phyloP scores from a whole-genome alignment of 2,113 vertebrate genomes.

The Hippocampus comes region DNA sequence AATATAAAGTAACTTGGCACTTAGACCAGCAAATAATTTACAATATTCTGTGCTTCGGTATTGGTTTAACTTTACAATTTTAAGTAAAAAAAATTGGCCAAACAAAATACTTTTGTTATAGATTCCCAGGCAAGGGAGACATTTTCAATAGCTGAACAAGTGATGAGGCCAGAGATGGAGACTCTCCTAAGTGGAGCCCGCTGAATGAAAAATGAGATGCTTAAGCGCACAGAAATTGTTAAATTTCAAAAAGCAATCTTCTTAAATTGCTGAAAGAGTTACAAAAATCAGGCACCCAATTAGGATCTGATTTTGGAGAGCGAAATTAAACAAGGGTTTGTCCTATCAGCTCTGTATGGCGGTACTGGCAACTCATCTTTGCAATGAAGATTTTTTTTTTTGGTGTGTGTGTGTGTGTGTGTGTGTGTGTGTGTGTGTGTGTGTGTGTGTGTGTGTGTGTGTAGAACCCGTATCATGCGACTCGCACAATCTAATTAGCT shows the following conservation, averaged over 20 bases:
- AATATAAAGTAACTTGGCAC: too few relatives aligned
- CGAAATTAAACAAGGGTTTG: constrained; percentile 60
- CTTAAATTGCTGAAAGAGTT: constrained; percentile 68
- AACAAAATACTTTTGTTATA: too few relatives aligned
- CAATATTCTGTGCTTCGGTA: too few relatives aligned
- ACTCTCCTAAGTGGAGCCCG: constrained; percentile 38
- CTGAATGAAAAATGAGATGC: constrained; percentile 58
- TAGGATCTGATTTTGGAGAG: constrained; percentile 67
- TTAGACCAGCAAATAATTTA: too few relatives aligned
- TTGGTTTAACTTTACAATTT: too few relatives aligned
- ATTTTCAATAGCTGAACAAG: constrained; percentile 46
- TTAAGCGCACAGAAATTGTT: constrained; percentile 62
- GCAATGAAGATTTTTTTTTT: constrained; percentile 1
- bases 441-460: constrained; percentile 31
- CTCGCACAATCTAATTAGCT: constrained; percentile 74
- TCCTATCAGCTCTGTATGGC: constrained; percentile 64
- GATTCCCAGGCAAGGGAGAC: too few relatives aligned
- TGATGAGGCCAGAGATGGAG: constrained; percentile 58
- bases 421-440: neutral
- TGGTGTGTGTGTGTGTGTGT: neutral
- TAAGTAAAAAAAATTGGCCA: too few relatives aligned
- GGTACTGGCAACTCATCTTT: constrained; percentile 61
- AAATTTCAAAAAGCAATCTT: constrained; percentile 68
- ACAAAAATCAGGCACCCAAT: constrained; percentile 71
- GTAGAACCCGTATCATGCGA: constrained; percentile 61